These are phyloP conservation scores for Holothuria scabra DNA, from an alignment of 53 echinoderm and acorn worm genomes.

Conservation along the genomic window DNA sequence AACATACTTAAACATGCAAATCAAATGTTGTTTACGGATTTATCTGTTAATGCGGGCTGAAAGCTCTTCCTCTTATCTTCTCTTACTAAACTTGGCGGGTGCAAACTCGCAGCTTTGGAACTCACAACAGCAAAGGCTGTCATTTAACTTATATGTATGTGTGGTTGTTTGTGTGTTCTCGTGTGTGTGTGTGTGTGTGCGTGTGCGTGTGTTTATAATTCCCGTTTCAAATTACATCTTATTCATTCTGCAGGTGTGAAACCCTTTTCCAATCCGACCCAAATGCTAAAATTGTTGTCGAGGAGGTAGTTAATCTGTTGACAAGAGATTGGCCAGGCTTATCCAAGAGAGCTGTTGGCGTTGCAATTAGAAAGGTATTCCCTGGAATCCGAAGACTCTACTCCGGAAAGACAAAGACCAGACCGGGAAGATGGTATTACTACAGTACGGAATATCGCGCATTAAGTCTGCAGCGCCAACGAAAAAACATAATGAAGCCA, in stretches of 20 bases:
- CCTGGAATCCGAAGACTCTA: conserved; percentile 7
- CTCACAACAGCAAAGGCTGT: conserved; percentile 1
- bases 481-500: no score
- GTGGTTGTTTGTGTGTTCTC: conserved; percentile 10
- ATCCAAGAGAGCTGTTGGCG: conserved; percentile 23
- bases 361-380: conserved; percentile 10
- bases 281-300: not conserved
- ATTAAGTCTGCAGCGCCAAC: conserved; percentile 9
- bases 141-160: not conserved
- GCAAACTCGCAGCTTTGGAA: conserved; percentile 10
- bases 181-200: not conserved
- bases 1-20: no score
- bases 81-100: no score
- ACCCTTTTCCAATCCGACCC: conserved; percentile 10
- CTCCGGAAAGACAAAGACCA: conserved; percentile 23
- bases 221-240: not conserved
- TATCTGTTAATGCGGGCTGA: no score
- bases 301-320: conserved; percentile 9
- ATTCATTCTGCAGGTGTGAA: conserved; percentile 18
- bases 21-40: no score
- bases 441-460: conserved; percentile 23
- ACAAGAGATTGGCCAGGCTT: conserved; percentile 1
- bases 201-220: conserved; percentile 5
- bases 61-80: no score
- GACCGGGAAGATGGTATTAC: conserved; percentile 12